Evolutionary conservation across 2,113 vertebrate species (phyloP), one percentile per base, ranked within the genome.

Genomic region (Engystomops pustulosus): DNA sequence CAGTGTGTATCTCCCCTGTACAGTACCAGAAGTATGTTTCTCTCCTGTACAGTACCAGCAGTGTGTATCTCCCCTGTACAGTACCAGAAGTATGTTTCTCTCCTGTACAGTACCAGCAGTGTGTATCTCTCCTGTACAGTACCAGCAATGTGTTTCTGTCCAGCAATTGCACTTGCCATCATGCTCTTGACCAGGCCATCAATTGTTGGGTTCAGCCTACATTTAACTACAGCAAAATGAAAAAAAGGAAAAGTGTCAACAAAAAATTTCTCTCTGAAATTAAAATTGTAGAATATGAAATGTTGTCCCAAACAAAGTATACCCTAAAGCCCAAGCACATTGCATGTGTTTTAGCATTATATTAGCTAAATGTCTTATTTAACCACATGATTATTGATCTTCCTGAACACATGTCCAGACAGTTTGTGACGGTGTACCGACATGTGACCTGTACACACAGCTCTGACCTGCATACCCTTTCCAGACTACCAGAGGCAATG

Each of bases 351-450:
- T n/a, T 62, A 2, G 6, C 17, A 9, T 32, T 30, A 65, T 62
- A 30, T 32, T 4, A 32, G 60, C 32, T 36, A 20, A 1, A 65
- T 65, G 60, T 32, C 27, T 8, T 65, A 32, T 65, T 34, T 65
- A 30, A 32, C 60, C 6, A 72, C 17, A 44, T 89, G 89, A 90
- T 71, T 86, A n/a, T 87, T 89, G 83, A 90, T 91, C 69, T 86
- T 79, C 87, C 87, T 79, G 70, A 30, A 74, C 70, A 74, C 70
- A 72, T 72, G 70, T 74, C 44, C 70, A 74, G 70, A 74, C 70
- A 74, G 44, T 49, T 74, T 49, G 60, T 47, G 45, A 47, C 70
- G 30, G 45, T 74, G 70, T 74, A 74, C 44, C 23, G 32, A 74
- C 70, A 74, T 74, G 70, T 74, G 70, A 74, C 70, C 70, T 74